phyloP scores from a whole-genome alignment of 1,140 invertebrate genomes.

The honey bee (Apis mellifera) region Amel_HAv3.1 CM009943.2:8617001-8617500 shows the following conservation, averaged over 20 bases:
- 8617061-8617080: neutral
- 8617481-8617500: too few species aligned
- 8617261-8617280: conserved; percentile 69
- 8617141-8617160: conserved; percentile 57
- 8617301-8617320: conserved; percentile 59
- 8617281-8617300: conserved; percentile 67
- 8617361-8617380: neutral
- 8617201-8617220: conserved; percentile 42
- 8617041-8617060: neutral
- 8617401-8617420: neutral
- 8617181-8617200: conserved; percentile 52
- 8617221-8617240: conserved; percentile 66
- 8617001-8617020: conserved; percentile 8
- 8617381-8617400: neutral
- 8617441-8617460: neutral
- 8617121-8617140: conserved; percentile 27
- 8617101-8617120: conserved; percentile 44
- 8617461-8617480: neutral
- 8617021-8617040: conserved; percentile 22
- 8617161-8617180: conserved; percentile 57
- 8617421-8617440: neutral
- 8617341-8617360: conserved; percentile 30
- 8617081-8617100: conserved; percentile 48
- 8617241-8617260: conserved; percentile 65
- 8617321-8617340: conserved; percentile 53